Conservation (phyloP, 2,113 vertebrate genomes). For the Reinhardtius hippoglossoides region DNA sequence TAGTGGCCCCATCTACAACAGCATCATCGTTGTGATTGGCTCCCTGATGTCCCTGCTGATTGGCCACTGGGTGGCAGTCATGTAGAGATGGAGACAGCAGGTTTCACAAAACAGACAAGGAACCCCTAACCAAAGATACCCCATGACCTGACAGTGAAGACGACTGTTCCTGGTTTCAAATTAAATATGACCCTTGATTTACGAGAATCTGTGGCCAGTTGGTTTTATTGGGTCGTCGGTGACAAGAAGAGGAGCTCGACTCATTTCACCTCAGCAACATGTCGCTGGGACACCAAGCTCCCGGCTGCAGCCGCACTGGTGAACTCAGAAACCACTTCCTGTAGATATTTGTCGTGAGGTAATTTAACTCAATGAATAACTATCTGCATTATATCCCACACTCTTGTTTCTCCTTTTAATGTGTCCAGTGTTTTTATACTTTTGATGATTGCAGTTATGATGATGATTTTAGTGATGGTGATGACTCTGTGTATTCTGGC, state of each 20-base stretch:
- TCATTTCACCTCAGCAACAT: background rate
- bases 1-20: constrained; percentile 71
- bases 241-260: constrained; percentile 7
- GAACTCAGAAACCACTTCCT: background rate
- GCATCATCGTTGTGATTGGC: constrained; percentile 71
- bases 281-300: too few species aligned
- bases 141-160: background rate
- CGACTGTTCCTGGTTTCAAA: background rate
- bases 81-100: constrained; percentile 51
- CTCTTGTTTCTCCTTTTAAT: background rate
- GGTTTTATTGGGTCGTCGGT: background rate
- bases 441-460: background rate
- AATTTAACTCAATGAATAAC: background rate
- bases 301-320: background rate
- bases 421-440: constrained; percentile 31
- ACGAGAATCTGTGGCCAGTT: background rate
- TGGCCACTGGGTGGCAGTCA: constrained; percentile 64
- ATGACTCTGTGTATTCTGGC: background rate
- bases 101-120: background rate
- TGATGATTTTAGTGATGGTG: background rate
- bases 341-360: background rate
- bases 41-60: constrained; percentile 69
- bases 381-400: background rate
- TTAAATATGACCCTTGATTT: background rate
- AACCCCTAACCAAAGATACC: constrained; percentile 5